phyloP scores from a whole-genome alignment of 2,797 vertebrate species.

The Nasua narica region DNA sequence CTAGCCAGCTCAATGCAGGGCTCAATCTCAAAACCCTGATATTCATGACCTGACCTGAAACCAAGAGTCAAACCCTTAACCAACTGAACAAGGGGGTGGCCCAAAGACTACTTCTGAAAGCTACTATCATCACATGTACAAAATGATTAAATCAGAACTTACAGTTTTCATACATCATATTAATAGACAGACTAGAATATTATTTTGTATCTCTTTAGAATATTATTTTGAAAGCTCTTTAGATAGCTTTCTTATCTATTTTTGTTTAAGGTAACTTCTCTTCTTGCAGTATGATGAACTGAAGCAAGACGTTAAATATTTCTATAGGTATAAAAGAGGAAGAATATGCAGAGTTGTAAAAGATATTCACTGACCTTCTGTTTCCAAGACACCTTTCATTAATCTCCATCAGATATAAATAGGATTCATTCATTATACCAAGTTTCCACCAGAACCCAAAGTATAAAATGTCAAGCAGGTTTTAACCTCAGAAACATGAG shows the following conservation, averaged over 20 bases:
- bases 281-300: neutral
- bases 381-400: slow-evolving; percentile 63
- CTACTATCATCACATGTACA: neutral
- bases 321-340: neutral
- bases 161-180: neutral
- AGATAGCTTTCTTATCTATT: neutral
- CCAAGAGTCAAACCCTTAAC: neutral
- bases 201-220: neutral
- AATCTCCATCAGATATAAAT: slow-evolving; percentile 51
- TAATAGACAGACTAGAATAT: neutral
- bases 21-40: neutral
- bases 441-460: slow-evolving; percentile 36
- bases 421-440: slow-evolving; percentile 65
- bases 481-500: slow-evolving; percentile 44
- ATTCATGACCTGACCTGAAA: neutral
- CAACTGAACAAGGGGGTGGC: neutral
- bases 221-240: too few relatives aligned
- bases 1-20: neutral
- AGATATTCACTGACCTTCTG: slow-evolving; percentile 60
- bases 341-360: slow-evolving; percentile 27
- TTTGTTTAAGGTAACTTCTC: neutral
- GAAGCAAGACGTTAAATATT: slow-evolving; percentile 24
- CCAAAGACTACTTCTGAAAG: neutral
- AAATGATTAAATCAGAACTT: neutral
- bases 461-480: slow-evolving; percentile 51